Evolutionary conservation across 2,888 invertebrate genomes (phyloP).

Genomic region (Polydesmus complanatus): DNA sequence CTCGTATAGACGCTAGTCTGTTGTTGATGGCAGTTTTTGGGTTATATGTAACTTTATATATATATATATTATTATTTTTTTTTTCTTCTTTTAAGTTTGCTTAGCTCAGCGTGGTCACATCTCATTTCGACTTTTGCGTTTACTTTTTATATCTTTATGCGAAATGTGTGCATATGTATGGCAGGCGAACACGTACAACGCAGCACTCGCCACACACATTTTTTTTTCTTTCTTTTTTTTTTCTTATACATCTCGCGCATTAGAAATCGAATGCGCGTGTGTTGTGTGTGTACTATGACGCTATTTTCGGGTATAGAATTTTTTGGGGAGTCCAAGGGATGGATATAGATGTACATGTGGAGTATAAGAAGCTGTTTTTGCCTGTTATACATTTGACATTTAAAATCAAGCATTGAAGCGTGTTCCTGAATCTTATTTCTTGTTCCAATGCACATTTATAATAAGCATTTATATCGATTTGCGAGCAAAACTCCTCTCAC

Average conservation of each 20-base stretch:
- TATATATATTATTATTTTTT: too few species aligned
- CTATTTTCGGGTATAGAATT: too few species aligned
- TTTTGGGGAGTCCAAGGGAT: neutral
- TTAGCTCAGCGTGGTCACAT: neutral
- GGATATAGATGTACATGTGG: neutral
- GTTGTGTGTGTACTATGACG: too few species aligned
- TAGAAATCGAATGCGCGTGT: too few species aligned
- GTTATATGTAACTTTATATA: neutral
- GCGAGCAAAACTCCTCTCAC: too few species aligned
- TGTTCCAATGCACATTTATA: neutral
- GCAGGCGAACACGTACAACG: neutral
- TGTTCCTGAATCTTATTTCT: neutral
- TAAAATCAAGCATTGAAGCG: neutral
- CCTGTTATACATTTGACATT: neutral
- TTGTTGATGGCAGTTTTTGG: neutral
- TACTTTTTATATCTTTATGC: too few species aligned
- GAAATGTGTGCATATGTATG: neutral
- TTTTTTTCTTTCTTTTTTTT: neutral
- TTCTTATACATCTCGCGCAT: neutral
- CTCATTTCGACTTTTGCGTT: neutral
- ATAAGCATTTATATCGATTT: neutral
- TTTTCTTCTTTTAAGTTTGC: neutral
- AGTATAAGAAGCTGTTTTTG: neutral
- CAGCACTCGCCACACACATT: neutral
- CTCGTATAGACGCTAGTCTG: neutral